Conservation (phyloP, 1,140 invertebrate genomes). For the Melipona quadrifasciata region DNA sequence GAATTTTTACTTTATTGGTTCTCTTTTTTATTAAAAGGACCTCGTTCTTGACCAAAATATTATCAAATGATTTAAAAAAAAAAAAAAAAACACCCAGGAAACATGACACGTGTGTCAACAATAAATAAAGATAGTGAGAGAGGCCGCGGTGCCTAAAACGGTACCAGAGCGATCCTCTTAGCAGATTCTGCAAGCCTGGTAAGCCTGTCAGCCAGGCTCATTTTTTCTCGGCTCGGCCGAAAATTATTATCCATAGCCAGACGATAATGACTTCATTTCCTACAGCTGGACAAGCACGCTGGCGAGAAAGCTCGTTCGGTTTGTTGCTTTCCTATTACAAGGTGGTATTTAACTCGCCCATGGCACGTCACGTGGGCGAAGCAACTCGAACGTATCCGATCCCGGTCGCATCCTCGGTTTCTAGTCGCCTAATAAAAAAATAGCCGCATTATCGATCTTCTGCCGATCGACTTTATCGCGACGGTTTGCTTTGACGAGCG, state of each 20-base stretch:
- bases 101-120: too few relatives aligned
- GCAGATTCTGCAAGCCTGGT: constrained; percentile 66
- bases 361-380: constrained; percentile 46
- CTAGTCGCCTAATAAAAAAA: constrained; percentile 75
- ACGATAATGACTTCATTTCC: background rate
- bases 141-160: constrained; percentile 56
- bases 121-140: background rate
- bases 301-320: constrained; percentile 2
- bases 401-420: constrained; percentile 19
- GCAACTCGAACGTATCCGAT: constrained; percentile 17
- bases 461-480: constrained; percentile 60
- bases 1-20: too few relatives aligned
- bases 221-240: constrained; percentile 67
- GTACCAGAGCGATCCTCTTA: constrained; percentile 44
- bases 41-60: background rate
- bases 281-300: too few relatives aligned
- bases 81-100: background rate
- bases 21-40: background rate
- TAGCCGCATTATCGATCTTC: constrained; percentile 72
- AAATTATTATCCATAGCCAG: constrained; percentile 58
- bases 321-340: constrained; percentile 69
- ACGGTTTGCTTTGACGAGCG: background rate
- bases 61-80: background rate
- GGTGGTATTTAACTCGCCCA: constrained; percentile 64
- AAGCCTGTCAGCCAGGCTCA: constrained; percentile 63